phyloP scores from a whole-genome alignment of 2,113 vertebrate genomes.

The pig (Sus scrofa) region T2T-Sscrofa CM000830.6:103826001-103826500 shows the following conservation, averaged over 20 bases:
- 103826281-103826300: neutral
- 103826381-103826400: neutral
- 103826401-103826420: neutral
- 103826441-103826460: neutral
- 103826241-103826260: neutral
- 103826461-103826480: neutral
- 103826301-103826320: neutral
- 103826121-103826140: neutral
- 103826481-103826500: neutral
- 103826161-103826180: neutral
- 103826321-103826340: neutral
- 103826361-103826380: neutral
- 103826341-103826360: neutral
- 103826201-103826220: neutral
- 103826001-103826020: neutral
- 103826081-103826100: neutral
- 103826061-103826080: neutral
- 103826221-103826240: neutral
- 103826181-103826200: neutral
- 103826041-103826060: neutral
- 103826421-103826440: slow-evolving; percentile 28
- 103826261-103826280: slow-evolving; percentile 20
- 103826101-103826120: neutral
- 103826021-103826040: neutral
- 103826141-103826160: neutral